Evolutionary conservation across 2,113 vertebrate genomes (phyloP).

Genomic region (Dasyurus viverrinus): DNA sequence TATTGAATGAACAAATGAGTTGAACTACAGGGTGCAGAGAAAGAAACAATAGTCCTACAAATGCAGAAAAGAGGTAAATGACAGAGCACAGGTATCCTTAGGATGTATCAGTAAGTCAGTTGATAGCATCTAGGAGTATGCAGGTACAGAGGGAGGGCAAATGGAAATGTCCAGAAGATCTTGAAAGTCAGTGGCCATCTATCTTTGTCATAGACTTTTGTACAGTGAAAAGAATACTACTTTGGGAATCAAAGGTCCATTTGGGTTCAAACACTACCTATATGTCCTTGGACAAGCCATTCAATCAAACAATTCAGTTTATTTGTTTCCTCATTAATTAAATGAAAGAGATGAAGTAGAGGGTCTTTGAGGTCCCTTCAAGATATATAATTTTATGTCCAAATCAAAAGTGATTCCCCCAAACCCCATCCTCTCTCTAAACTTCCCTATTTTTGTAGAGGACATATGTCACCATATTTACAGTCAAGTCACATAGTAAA

Average conservation of each 20-base stretch:
- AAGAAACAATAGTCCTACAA: not conserved
- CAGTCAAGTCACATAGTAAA: not conserved
- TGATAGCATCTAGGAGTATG: not conserved
- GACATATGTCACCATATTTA: not conserved
- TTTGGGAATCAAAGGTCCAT: not conserved
- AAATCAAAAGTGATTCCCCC: not conserved
- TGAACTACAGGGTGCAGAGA: not conserved
- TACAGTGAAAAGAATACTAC: not conserved
- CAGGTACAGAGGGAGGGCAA: not conserved
- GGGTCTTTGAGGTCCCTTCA: not conserved
- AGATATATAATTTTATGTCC: constrained; percentile 39
- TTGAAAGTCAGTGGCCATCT: not conserved
- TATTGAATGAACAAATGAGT: not conserved
- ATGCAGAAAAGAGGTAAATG: not conserved
- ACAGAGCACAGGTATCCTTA: not conserved
- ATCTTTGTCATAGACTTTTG: not conserved
- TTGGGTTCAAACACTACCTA: not conserved
- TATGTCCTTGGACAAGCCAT: not conserved
- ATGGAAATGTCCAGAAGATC: not conserved
- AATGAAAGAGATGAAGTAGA: constrained; percentile 38
- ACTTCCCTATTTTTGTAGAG: not conserved
- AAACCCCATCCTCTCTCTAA: not conserved
- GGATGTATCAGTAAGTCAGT: not conserved
- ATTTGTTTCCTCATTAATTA: not conserved
- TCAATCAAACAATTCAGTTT: no score